phyloP scores from a whole-genome alignment of 2,797 vertebrate genomes.

The Myoxocephalus aenaeus region DNA sequence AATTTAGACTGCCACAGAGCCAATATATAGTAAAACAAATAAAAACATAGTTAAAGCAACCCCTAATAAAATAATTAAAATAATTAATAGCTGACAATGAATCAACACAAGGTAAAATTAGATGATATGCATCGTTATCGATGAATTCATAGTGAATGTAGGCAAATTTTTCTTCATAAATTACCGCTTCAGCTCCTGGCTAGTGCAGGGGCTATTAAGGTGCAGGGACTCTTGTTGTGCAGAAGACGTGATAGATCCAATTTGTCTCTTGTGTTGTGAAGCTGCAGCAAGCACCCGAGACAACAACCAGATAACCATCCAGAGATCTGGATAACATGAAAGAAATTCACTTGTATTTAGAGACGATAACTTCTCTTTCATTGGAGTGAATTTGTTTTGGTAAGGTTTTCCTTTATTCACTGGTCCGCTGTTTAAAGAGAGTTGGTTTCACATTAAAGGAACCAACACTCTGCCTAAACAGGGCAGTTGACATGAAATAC shows the following conservation, averaged over 20 bases:
- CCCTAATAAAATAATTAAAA: no score
- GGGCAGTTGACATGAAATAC: slow-evolving; percentile 27
- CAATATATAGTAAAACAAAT: no score
- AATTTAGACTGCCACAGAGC: no score
- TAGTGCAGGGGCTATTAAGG: background rate
- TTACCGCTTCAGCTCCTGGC: background rate
- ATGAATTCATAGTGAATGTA: background rate
- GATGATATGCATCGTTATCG: slow-evolving; percentile 3
- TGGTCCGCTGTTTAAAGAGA: background rate
- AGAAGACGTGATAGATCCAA: slow-evolving; percentile 12
- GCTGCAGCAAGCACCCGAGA: background rate
- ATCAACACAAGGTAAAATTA: background rate
- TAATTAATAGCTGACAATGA: no score
- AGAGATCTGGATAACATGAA: slow-evolving; percentile 7
- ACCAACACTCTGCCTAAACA: background rate
- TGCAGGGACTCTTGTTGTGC: background rate
- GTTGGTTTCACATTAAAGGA: slow-evolving; percentile 28
- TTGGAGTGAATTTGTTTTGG: background rate
- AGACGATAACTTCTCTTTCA: background rate
- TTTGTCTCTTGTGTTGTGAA: slow-evolving; percentile 22
- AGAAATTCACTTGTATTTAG: background rate
- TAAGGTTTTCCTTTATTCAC: background rate
- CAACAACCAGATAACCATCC: background rate
- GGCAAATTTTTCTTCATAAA: background rate
- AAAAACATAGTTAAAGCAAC: no score